Percentiles rank a stretch among this genome's conserved stretches.
phyloP scores from a whole-genome alignment of 2,797 vertebrate genomes.

The Acrocephalus scirpaceus region DNA sequence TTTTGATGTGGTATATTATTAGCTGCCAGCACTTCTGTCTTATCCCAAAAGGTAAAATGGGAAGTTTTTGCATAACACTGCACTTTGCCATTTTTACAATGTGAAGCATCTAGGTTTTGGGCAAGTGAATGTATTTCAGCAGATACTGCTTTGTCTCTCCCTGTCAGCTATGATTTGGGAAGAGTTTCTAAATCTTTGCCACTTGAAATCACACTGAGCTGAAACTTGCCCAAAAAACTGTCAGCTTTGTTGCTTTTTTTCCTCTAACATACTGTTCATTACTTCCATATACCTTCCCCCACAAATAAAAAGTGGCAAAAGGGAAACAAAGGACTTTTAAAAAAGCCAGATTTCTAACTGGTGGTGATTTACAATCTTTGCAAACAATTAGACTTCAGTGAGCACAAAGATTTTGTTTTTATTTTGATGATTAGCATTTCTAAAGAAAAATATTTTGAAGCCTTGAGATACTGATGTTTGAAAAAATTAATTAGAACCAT shows the following conservation, averaged over 20 bases:
- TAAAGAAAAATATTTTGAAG: slow-evolving; percentile 24
- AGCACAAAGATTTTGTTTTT: not conserved
- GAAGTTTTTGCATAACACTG: not conserved
- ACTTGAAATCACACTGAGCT: slow-evolving; percentile 26
- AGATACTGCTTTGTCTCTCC: slow-evolving; percentile 16
- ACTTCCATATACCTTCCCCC: slow-evolving; percentile 40
- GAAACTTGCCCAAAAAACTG: slow-evolving; percentile 32
- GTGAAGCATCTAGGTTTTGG: not conserved
- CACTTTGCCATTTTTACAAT: not conserved
- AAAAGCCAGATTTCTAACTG: not conserved
- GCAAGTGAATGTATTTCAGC: not conserved
- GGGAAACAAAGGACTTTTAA: not conserved
- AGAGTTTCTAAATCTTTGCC: slow-evolving; percentile 18
- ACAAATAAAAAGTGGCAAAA: slow-evolving; percentile 17
- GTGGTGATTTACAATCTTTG: slow-evolving; percentile 4
- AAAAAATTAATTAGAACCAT: slow-evolving; percentile 21
- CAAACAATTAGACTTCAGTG: slow-evolving; percentile 3
- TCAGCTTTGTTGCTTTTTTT: not conserved
- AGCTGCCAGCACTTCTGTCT: not conserved
- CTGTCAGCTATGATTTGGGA: not conserved
- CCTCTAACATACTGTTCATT: slow-evolving; percentile 24
- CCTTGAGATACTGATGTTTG: not conserved
- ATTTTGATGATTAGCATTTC: not conserved
- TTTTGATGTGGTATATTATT: slow-evolving; percentile 52
- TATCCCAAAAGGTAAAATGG: not conserved